phyloP scores from a whole-genome alignment of 2,113 vertebrate genomes.

The Stegastes partitus region DNA sequence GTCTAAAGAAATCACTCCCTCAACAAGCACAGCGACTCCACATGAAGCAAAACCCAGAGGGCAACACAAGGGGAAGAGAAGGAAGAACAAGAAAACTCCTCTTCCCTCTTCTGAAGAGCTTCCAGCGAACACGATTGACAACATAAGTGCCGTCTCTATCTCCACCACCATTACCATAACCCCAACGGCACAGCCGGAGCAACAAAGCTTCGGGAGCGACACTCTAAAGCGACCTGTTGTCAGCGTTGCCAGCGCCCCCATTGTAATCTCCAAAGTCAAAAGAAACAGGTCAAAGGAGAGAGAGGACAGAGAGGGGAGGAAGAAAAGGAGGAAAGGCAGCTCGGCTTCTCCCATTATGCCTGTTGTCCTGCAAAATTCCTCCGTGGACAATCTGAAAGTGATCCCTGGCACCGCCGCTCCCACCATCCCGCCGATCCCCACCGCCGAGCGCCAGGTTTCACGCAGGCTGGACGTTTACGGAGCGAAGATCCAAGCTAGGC shows the following conservation, averaged over 20 bases:
- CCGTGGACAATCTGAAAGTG: slow-evolving; percentile 43
- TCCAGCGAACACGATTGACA: slow-evolving; percentile 28
- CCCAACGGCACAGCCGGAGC: background rate
- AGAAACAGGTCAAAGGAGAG: slow-evolving; percentile 74
- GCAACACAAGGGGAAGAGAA: slow-evolving; percentile 50
- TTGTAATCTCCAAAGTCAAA: slow-evolving; percentile 56
- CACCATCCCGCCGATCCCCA: background rate
- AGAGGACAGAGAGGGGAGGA: slow-evolving; percentile 41
- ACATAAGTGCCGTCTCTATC: slow-evolving; percentile 29
- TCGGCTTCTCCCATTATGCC: slow-evolving; percentile 29
- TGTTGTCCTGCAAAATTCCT: slow-evolving; percentile 34
- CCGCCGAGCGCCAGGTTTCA: slow-evolving; percentile 14
- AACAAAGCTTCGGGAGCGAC: slow-evolving; percentile 29
- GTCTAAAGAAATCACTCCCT: slow-evolving; percentile 8
- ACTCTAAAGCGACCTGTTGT: slow-evolving; percentile 45
- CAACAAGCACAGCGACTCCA: background rate
- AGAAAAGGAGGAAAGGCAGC: slow-evolving; percentile 63
- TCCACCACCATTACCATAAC: slow-evolving; percentile 28
- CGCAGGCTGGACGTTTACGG: slow-evolving; percentile 18
- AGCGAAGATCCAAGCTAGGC: background rate
- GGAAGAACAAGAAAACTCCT: slow-evolving; percentile 39
- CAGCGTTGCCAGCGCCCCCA: slow-evolving; percentile 37
- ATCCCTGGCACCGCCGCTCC: slow-evolving; percentile 10
- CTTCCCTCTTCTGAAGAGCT: slow-evolving; percentile 11
- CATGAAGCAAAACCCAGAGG: slow-evolving; percentile 35